Conservation (phyloP, 2,888 invertebrate species). For the Plutella xylostella region DNA sequence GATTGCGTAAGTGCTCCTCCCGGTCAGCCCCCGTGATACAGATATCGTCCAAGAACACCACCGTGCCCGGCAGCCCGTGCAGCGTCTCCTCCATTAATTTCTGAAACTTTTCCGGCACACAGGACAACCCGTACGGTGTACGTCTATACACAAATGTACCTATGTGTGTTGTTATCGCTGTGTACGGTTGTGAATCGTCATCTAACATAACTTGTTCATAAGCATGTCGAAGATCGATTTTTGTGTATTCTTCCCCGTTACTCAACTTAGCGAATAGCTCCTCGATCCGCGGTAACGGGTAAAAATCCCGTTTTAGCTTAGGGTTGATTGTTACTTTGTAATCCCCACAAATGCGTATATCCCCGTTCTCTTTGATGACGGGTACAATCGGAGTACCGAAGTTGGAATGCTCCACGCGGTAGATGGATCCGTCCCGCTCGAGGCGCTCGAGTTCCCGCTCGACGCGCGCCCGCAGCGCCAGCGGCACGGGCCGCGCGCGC, state of each 20-base stretch:
- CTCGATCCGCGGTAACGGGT: conserved; percentile 12
- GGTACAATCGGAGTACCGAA: conserved; percentile 19
- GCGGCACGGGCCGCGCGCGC: background rate
- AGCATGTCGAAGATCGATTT: conserved; percentile 7
- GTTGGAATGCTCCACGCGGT: conserved; percentile 21
- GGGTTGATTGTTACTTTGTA: conserved; percentile 16
- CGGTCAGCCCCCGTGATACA: no score
- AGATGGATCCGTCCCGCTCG: no score
- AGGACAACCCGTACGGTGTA: conserved; percentile 8
- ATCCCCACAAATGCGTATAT: conserved; percentile 12
- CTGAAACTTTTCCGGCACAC: conserved; percentile 9
- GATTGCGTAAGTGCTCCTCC: no score
- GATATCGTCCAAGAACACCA: no score
- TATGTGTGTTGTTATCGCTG: conserved; percentile 9
- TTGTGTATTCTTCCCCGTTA: background rate
- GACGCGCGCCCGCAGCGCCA: background rate
- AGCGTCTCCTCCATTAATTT: conserved; percentile 6
- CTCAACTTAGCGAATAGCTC: no score
- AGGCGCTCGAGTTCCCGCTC: conserved; percentile 9
- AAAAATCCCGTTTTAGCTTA: conserved; percentile 9
- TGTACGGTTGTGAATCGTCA: conserved; percentile 5
- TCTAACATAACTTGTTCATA: conserved; percentile 3
- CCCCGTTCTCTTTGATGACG: conserved; percentile 4
- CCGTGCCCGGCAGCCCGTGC: background rate
- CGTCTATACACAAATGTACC: conserved; percentile 8